phyloP scores from a whole-genome alignment of 2,113 vertebrate genomes.

The Coptodon bakossiorum region DNA sequence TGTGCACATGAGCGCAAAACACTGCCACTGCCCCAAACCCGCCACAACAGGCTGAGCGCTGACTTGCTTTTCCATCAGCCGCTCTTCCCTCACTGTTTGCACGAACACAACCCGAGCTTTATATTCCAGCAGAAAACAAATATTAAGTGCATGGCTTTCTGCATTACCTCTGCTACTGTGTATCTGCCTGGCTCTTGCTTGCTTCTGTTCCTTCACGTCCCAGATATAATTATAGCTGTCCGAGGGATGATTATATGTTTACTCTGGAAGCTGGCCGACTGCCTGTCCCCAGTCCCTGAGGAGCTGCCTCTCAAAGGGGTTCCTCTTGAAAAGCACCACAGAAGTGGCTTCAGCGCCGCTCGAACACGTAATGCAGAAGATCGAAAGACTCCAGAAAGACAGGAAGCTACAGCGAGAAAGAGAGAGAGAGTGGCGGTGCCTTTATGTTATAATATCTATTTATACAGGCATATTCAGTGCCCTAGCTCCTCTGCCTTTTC shows the following conservation, averaged over 20 bases:
- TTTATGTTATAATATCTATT: conserved; percentile 40
- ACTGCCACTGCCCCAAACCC: conserved; percentile 21
- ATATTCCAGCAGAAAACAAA: conserved; percentile 69
- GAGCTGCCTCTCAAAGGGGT: conserved; percentile 67
- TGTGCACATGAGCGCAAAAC: background rate
- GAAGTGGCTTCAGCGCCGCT: conserved; percentile 32
- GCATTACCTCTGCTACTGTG: conserved; percentile 77
- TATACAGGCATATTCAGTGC: conserved; percentile 9
- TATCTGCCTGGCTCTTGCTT: conserved; percentile 50
- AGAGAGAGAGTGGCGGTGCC: background rate
- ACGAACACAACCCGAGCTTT: conserved; percentile 45
- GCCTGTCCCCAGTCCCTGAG: conserved; percentile 72
- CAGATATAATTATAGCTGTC: conserved; percentile 80
- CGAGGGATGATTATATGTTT: conserved; percentile 85
- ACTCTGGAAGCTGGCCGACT: conserved; percentile 83
- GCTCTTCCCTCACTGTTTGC: conserved; percentile 18
- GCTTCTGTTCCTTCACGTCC: conserved; percentile 78
- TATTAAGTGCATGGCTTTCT: conserved; percentile 63
- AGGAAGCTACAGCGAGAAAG: background rate
- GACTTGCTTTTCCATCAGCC: conserved; percentile 57
- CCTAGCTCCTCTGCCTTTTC: conserved; percentile 11
- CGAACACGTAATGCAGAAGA: conserved; percentile 18
- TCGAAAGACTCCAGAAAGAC: background rate
- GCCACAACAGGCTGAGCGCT: conserved; percentile 53
- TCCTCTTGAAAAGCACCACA: conserved; percentile 69